These are phyloP conservation scores for Tinea semifulvella DNA, from an alignment of 2,888 invertebrate species.

Conservation along the genomic window DNA sequence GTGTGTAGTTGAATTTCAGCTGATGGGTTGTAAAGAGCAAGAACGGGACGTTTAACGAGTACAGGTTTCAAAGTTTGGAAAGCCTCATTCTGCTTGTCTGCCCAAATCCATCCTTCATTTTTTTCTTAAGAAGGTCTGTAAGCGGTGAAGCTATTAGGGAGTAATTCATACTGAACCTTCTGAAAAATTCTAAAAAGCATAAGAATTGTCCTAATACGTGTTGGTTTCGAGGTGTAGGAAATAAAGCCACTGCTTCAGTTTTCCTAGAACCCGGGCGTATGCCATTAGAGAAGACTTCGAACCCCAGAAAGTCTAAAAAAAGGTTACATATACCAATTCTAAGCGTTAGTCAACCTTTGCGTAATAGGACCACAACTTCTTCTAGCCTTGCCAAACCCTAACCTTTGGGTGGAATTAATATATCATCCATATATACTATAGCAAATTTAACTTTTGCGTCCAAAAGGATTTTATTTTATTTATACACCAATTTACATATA, in stretches of 20 bases:
- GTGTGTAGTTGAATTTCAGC: slow-evolving; percentile 27
- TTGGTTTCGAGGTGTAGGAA: too few species aligned
- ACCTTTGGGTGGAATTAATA: slow-evolving; percentile 14
- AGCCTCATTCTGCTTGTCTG: slow-evolving; percentile 18
- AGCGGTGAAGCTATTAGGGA: slow-evolving; percentile 16
- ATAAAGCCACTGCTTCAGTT: slow-evolving; percentile 17
- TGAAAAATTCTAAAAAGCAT: too few species aligned
- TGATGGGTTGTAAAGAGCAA: slow-evolving; percentile 22
- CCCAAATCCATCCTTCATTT: slow-evolving; percentile 21
- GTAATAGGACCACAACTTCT: slow-evolving; percentile 19
- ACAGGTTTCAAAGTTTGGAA: slow-evolving; percentile 21
- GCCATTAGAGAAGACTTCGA: slow-evolving; percentile 20
- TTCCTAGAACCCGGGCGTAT: slow-evolving; percentile 22
- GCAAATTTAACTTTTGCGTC: slow-evolving; percentile 19
- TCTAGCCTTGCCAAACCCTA: slow-evolving; percentile 20
- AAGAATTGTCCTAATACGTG: too few species aligned
- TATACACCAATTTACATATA: too few species aligned
- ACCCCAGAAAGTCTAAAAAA: slow-evolving; percentile 24
- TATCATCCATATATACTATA: slow-evolving; percentile 25
- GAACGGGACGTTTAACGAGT: slow-evolving; percentile 21
- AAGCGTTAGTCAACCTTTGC: slow-evolving; percentile 20
- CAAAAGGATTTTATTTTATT: slow-evolving; percentile 23
- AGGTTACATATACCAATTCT: slow-evolving; percentile 25
- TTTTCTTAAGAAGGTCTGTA: slow-evolving; percentile 20
- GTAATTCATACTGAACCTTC: too few species aligned